Evolutionary conservation across 2,888 invertebrate genomes (phyloP), one percentile per base, ranked within the genome.

Genomic region (Synergus japonicus): DNA sequence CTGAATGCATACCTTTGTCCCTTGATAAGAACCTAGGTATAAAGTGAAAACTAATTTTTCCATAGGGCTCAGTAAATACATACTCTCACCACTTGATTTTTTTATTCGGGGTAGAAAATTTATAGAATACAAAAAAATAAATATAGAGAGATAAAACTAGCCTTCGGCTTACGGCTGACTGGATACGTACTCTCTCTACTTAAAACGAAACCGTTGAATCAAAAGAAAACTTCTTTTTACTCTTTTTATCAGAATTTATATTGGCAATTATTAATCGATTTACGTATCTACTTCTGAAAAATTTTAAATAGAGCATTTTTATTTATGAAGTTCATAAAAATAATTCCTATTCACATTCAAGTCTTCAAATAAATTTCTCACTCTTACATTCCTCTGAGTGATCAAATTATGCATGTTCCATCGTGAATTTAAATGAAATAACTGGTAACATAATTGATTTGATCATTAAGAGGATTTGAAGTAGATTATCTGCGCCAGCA

Each of bases 371-470:
- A 8, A n/a, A n/a, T 54, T 8, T n/a, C 54, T 54, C n/a, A n/a
- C 54, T 54, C 10, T 41, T 9, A 18, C 41, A 1, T 43, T 18
- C 22, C 29, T 37, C 29, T 49, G 22, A 49, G 69, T 54, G 49
- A 49, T n/a, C 1, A 73, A 73, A 37, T 73, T 37, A 73, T 73
- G 37, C 54, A 73, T 37, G 54, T 41, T 73, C 15, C 29, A 15
- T 10, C 29, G 37, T 37, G 37, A 73, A 10, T 73, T 54, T 37
- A n/a, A 73, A 73, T 73, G n/a, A 54, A 73, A 73, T 73, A 37
- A 37, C 54, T 49, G 73, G 49, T 54, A 73, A 73, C 29, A 73
- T 73, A 73, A 73, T 73, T 54, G 73, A 73, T 73, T 54, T 54
- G 29, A 54, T 37, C 37, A 54, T 54, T 73, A 54, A 73, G 73